Evolutionary conservation across 1,140 invertebrate genomes (phyloP).

Genomic region (Temnothorax nylanderi): DNA sequence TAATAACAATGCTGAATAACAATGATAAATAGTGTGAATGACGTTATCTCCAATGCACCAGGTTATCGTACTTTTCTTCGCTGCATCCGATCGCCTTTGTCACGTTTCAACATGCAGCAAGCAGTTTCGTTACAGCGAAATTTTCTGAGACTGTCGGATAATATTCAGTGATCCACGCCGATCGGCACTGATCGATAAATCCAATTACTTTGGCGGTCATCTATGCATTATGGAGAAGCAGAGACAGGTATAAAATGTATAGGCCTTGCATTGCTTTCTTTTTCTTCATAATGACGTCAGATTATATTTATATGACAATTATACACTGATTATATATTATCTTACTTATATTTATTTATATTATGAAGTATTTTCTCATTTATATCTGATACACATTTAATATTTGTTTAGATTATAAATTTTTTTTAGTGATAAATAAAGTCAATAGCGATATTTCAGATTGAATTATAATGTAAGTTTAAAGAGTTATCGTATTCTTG

Average conservation of each 20-base stretch:
- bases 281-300: not conserved
- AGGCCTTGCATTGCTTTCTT: not conserved
- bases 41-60: not conserved
- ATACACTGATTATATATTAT: too few species aligned
- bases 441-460: not conserved
- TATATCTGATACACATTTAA: not conserved
- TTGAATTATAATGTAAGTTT: not conserved
- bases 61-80: not conserved
- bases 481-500: not conserved
- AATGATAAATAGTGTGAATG: not conserved
- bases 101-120: not conserved
- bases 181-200: not conserved
- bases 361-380: too few species aligned
- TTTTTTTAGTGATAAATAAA: not conserved
- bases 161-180: not conserved
- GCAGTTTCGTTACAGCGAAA: not conserved
- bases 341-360: too few species aligned
- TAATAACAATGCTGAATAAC: not conserved
- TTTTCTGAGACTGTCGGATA: not conserved
- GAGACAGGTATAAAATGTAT: not conserved
- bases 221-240: constrained; percentile 41
- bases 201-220: not conserved
- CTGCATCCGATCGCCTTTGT: not conserved
- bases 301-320: not conserved
- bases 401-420: not conserved